Conservation (phyloP, 53 echinoderm and acorn worm species). For the Luidia sarsii region DNA sequence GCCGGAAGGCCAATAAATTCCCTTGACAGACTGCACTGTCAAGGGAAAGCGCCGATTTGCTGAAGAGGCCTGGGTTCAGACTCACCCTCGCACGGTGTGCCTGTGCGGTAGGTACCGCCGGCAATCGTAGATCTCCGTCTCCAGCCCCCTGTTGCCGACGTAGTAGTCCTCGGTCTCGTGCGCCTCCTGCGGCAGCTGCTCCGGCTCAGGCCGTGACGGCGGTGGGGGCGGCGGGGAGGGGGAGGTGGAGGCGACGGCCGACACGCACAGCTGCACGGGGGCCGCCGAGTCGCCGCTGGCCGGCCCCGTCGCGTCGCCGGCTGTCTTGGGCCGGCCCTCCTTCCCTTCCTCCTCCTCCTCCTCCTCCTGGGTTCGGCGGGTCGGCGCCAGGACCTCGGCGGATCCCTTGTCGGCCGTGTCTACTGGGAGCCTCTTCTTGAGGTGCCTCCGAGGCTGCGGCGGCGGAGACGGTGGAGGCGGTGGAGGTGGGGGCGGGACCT, state of each 20-base stretch:
- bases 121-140: slow-evolving; percentile 80
- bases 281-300: slow-evolving; percentile 34
- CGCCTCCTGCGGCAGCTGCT: slow-evolving; percentile 61
- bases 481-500: slow-evolving; percentile 22
- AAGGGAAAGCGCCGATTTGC: no score
- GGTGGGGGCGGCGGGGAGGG: no score
- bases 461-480: no score
- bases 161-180: slow-evolving; percentile 68
- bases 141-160: slow-evolving; percentile 59
- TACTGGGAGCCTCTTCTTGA: slow-evolving; percentile 25
- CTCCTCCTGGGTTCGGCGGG: background rate
- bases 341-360: slow-evolving; percentile 13
- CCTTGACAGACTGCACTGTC: no score
- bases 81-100: slow-evolving; percentile 66
- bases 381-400: background rate
- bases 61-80: no score
- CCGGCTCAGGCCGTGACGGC: slow-evolving; percentile 63
- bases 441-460: slow-evolving; percentile 1
- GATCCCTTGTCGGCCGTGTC: slow-evolving; percentile 27
- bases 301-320: no score
- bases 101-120: slow-evolving; percentile 73
- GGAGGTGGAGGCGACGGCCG: slow-evolving; percentile 50
- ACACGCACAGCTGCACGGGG: background rate
- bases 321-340: no score
- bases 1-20: no score